Percentiles rank a stretch among this genome's conserved stretches.
Evolutionary conservation across 2,113 vertebrate species (phyloP).

Genomic region (Pseudorasbora parva): DNA sequence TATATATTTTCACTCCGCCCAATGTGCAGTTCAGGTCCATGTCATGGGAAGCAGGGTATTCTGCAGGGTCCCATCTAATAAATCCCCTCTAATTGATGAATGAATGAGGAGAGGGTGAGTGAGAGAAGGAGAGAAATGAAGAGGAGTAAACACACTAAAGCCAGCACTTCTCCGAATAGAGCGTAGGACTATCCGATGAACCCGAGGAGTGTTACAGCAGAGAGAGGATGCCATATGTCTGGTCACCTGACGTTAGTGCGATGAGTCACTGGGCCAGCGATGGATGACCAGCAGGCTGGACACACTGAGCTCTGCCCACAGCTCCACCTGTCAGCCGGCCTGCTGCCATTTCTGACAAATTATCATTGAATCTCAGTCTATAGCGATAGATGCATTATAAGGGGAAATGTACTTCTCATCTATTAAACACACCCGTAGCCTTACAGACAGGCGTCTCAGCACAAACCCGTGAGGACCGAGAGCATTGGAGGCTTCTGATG

Average conservation of each 20-base stretch:
- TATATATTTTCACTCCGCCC: background rate
- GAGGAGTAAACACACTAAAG: background rate
- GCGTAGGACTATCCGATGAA: too few relatives aligned
- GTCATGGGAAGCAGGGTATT: conserved; percentile 33
- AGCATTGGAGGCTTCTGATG: too few relatives aligned
- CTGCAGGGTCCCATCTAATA: conserved; percentile 13
- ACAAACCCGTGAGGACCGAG: background rate
- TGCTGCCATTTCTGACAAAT: conserved; percentile 43
- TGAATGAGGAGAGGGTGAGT: conserved; percentile 52
- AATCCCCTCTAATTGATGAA: background rate
- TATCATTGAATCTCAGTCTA: conserved; percentile 9
- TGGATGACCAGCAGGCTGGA: background rate
- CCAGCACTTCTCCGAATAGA: too few relatives aligned
- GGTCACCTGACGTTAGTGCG: conserved; percentile 35
- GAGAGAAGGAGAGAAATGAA: background rate
- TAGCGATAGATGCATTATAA: conserved; percentile 6
- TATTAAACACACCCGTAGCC: too few relatives aligned
- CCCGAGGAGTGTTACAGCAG: conserved; percentile 23
- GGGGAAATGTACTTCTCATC: background rate
- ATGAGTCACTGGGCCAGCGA: conserved; percentile 41
- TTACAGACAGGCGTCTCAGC: too few relatives aligned
- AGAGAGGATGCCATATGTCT: conserved; percentile 54
- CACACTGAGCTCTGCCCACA: conserved; percentile 11
- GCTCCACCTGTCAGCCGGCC: conserved; percentile 56
- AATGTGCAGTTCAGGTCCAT: conserved; percentile 17